A percentile compares a stretch with the other conserved stretches of the same genome.
Conservation (phyloP, 2,113 vertebrate species). For the Syngnathus scovelli region DNA sequence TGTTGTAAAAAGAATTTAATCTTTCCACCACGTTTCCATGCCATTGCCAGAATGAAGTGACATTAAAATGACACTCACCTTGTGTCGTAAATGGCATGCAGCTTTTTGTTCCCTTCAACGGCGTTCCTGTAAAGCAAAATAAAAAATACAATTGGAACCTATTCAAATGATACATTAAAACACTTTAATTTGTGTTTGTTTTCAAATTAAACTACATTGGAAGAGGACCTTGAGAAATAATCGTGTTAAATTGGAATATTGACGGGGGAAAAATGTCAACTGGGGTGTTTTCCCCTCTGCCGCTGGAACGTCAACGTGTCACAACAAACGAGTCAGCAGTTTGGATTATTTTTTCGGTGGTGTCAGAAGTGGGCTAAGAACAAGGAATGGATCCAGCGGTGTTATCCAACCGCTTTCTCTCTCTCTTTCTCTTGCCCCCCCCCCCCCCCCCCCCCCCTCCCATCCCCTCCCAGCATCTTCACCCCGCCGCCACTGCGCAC, state of each 20-base stretch:
- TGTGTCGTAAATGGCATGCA: conserved; percentile 89
- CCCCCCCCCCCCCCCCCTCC: neutral
- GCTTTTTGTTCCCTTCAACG: conserved; percentile 85
- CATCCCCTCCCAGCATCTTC: conserved; percentile 4
- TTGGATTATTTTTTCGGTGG: neutral
- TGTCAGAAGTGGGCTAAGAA: neutral
- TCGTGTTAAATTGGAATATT: too few species aligned
- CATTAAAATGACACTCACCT: conserved; percentile 71
- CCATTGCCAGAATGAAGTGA: too few species aligned
- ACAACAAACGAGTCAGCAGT: neutral
- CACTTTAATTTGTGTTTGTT: too few species aligned
- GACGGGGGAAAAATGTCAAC: too few species aligned
- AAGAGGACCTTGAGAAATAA: too few species aligned
- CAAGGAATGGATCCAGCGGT: neutral
- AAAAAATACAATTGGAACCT: conserved; percentile 2
- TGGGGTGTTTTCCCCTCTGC: too few species aligned
- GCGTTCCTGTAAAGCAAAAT: conserved; percentile 81
- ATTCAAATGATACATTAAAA: too few species aligned
- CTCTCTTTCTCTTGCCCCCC: neutral
- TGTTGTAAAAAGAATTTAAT: too few species aligned
- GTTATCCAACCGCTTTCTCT: neutral
- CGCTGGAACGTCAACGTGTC: neutral
- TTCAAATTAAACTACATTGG: neutral
- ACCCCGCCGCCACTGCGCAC: conserved; percentile 21
- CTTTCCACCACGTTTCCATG: too few species aligned